These are phyloP conservation scores for Seriola dumerili DNA, from an alignment of 2,113 vertebrate genomes.

Conservation along the genomic window DNA sequence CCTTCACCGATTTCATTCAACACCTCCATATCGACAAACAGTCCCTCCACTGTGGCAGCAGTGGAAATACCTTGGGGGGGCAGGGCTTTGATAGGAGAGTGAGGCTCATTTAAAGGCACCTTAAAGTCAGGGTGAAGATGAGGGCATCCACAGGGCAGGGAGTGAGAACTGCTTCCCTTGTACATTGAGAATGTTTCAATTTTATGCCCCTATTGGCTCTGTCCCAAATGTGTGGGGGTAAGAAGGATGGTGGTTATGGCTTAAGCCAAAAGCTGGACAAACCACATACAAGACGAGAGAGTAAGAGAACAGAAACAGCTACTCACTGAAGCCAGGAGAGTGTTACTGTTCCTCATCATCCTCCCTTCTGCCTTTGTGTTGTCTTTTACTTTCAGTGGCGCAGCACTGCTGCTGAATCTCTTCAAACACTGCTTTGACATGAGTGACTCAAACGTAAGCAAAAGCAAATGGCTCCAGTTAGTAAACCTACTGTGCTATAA, in stretches of 20 bases:
- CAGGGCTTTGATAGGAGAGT: constrained; percentile 46
- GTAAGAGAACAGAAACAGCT: constrained; percentile 49
- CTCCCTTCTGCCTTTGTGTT: constrained; percentile 26
- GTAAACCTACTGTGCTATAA: constrained; percentile 38
- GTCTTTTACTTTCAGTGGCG: neutral
- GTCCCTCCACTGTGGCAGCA: constrained; percentile 45
- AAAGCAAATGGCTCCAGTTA: constrained; percentile 26
- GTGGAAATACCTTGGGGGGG: constrained; percentile 53
- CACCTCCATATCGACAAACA: constrained; percentile 35
- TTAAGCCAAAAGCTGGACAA: constrained; percentile 55
- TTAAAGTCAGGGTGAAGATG: constrained; percentile 56
- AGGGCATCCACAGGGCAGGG: constrained; percentile 65
- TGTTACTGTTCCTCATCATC: constrained; percentile 50
- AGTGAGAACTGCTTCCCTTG: constrained; percentile 59
- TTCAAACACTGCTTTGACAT: constrained; percentile 29
- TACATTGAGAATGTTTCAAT: constrained; percentile 53
- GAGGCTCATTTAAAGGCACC: constrained; percentile 66
- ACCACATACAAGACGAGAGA: constrained; percentile 48
- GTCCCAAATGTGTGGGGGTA: constrained; percentile 47
- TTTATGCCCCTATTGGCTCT: constrained; percentile 47
- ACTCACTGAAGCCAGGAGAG: constrained; percentile 40
- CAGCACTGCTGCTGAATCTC: constrained; percentile 29
- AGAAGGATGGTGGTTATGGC: constrained; percentile 28
- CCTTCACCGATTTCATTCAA: constrained; percentile 34
- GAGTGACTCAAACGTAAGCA: constrained; percentile 23